Evolutionary conservation across 2,113 vertebrate species (phyloP), one percentile per base, ranked within the genome.

Genomic region (Ibidorhyncha struthersii): DNA sequence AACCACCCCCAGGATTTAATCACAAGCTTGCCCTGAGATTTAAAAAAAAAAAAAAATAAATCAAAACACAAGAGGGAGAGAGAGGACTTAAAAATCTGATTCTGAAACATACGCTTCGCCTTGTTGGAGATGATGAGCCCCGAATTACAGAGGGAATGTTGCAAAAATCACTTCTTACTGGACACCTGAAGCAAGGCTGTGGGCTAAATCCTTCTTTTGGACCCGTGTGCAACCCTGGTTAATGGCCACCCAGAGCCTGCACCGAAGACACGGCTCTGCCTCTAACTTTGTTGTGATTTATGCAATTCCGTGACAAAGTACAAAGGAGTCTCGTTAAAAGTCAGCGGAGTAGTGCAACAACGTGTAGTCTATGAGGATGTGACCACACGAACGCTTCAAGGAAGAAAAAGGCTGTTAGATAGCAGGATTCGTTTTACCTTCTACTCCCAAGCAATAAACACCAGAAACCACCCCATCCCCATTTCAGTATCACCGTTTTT

Each of bases 361-460:
- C 1, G 0, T 2, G 7, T 18, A 17, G 32, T 47, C 43, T 55
- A 26, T 0, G 1, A 70, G 29, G 14, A 80, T 38, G 4, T 4
- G 45, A 93, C 34, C 66, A 87, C 21, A 45, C 1, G 0, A 77
- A 65, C 25, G 20, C 20, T 27, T 32, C 38, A 79, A 49, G 19
- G 58, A 83, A 86, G 34, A 82, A 69, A 36, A 0, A 5, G 25
- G 6, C 4, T 79, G 25, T 52, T 7, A 65, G 43, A 84, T 83
- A 78, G 50, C 45, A 89, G 10, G 59, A 61, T 22, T 74, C 52
- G 38, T 66, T 95, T 82, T 62, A 55, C 30, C 43, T 84, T 79
- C 77, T 87, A 8, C 61, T 82, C 19, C 29, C 45, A 80, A 34
- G 21, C 34, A 91, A 76, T 27, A 41, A 69, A 55, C 2, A 36